A percentile compares a stretch with the other conserved stretches of the same genome.
Conservation (phyloP, 2,113 vertebrate genomes). For the Amphiprion ocellaris region DNA sequence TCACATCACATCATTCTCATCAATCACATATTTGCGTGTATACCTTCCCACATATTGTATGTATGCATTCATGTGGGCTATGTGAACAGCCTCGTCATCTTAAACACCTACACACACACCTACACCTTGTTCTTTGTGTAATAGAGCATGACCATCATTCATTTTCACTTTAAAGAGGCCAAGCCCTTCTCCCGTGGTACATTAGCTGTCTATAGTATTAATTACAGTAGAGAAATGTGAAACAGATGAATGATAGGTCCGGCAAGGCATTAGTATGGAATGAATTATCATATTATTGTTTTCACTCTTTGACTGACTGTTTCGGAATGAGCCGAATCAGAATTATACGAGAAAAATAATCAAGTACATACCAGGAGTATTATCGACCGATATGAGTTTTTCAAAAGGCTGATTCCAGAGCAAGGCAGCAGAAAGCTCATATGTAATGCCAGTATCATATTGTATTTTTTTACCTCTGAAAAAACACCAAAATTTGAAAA, state of each 20-base stretch:
- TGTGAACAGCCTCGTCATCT: conserved; percentile 8
- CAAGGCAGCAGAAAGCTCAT: too few relatives aligned
- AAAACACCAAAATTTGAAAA: too few relatives aligned
- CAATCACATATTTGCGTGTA: conserved; percentile 42
- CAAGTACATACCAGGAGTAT: not conserved
- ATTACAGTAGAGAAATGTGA: conserved; percentile 28
- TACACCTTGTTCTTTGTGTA: conserved; percentile 38
- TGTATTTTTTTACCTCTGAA: too few relatives aligned
- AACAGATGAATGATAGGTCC: conserved; percentile 21
- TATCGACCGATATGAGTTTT: too few relatives aligned
- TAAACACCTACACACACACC: conserved; percentile 32
- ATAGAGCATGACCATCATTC: conserved; percentile 22
- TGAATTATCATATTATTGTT: conserved; percentile 21
- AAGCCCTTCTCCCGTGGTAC: conserved; percentile 6
- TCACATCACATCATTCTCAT: conserved; percentile 51
- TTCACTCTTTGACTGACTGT: conserved; percentile 11
- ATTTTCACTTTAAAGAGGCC: conserved; percentile 44
- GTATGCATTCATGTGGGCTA: conserved; percentile 10
- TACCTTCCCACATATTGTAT: conserved; percentile 21
- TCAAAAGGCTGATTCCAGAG: too few relatives aligned
- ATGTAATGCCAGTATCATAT: too few relatives aligned
- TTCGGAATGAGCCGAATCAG: not conserved
- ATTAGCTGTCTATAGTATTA: conserved; percentile 19
- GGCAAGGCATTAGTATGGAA: conserved; percentile 15
- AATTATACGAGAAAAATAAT: not conserved